phyloP scores from a whole-genome alignment of 2,888 invertebrate genomes.

The Dolomedes plantarius region DNA sequence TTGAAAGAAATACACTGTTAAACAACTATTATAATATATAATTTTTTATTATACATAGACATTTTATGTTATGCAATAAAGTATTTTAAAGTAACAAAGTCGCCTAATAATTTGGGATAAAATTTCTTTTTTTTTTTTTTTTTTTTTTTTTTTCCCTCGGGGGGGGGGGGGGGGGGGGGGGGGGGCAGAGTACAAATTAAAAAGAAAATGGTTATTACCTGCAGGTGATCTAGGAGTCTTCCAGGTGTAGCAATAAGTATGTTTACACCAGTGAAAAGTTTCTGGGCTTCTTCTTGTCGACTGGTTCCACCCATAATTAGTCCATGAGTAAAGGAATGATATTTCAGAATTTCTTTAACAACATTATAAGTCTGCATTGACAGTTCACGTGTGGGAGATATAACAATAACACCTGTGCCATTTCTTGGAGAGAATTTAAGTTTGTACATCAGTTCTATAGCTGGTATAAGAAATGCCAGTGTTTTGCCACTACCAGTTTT shows the following conservation, averaged over 20 bases:
- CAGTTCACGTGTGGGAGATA: slow-evolving; percentile 96
- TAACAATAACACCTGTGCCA: slow-evolving; percentile 93
- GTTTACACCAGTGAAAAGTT: slow-evolving; percentile 91
- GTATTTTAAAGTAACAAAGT: too few relatives aligned
- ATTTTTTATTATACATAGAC: too few relatives aligned
- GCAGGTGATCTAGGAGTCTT: slow-evolving; percentile 92
- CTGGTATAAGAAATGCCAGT: slow-evolving; percentile 94
- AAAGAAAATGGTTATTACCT: too few relatives aligned
- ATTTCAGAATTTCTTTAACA: slow-evolving; percentile 92
- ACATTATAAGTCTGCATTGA: slow-evolving; percentile 99
- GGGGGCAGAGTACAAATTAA: too few relatives aligned
- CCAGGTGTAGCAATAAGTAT: slow-evolving; percentile 97
- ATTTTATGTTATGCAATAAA: too few relatives aligned
- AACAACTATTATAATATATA: too few relatives aligned
- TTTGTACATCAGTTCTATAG: slow-evolving; percentile 92
- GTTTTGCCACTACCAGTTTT: slow-evolving; percentile 99
- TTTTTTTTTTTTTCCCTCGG: too few relatives aligned
- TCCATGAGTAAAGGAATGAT: slow-evolving; percentile 92
- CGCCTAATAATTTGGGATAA: too few relatives aligned
- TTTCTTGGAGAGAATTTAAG: slow-evolving; percentile 93
- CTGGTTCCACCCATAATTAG: slow-evolving; percentile 97
- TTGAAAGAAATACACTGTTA: too few relatives aligned
- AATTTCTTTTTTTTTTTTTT: too few relatives aligned
- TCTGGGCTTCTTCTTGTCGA: slow-evolving; percentile 91
- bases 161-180: too few relatives aligned